Conservation (phyloP, 2,888 invertebrate genomes). For the Yponomeuta cagnagella region DNA sequence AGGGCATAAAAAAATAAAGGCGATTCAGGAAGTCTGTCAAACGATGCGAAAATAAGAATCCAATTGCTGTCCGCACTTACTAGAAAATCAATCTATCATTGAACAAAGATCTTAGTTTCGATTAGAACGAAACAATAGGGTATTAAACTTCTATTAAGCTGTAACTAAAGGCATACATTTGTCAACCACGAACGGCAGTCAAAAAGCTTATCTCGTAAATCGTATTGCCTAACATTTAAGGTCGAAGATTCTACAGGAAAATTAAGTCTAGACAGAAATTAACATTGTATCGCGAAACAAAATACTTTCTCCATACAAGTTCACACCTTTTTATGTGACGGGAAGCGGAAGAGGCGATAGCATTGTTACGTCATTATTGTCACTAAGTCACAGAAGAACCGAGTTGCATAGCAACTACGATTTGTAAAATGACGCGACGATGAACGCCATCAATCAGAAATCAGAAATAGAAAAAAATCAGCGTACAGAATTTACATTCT, state of each 20-base stretch:
- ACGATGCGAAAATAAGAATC: background rate
- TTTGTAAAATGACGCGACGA: background rate
- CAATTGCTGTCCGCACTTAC: background rate
- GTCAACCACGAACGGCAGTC: background rate
- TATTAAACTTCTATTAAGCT: background rate
- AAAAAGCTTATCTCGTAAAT: background rate
- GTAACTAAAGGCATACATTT: background rate
- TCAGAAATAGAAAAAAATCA: too few relatives aligned
- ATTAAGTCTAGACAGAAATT: conserved; percentile 9
- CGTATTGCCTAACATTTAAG: background rate
- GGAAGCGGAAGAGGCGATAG: conserved; percentile 4
- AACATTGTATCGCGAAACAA: conserved; percentile 14
- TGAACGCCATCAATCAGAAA: too few relatives aligned
- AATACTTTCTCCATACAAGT: conserved; percentile 38
- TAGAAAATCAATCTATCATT: background rate
- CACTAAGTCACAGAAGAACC: background rate
- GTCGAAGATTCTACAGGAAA: background rate
- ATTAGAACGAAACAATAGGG: background rate
- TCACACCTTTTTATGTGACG: conserved; percentile 48
- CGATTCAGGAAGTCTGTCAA: too few relatives aligned
- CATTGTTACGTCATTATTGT: background rate
- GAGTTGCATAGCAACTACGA: background rate
- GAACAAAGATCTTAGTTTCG: background rate
- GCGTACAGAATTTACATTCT: too few relatives aligned
- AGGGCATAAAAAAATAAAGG: too few relatives aligned